A percentile compares a stretch with the other conserved stretches of the same genome.
Evolutionary conservation across 2,113 vertebrate species (phyloP).

Genomic region (Saimiri boliviensis): DNA sequence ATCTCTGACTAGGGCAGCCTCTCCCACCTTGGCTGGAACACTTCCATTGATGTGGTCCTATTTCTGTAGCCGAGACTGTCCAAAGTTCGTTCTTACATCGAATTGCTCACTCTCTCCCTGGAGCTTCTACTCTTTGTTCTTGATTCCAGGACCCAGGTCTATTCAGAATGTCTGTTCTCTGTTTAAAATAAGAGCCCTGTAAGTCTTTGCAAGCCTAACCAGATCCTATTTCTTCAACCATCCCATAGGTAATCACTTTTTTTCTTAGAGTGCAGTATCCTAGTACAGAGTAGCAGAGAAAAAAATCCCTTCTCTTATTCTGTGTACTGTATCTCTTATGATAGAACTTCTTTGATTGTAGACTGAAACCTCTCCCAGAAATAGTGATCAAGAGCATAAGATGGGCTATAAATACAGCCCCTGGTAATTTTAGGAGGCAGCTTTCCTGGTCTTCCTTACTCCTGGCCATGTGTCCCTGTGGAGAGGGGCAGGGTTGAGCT

Average conservation of each 20-base stretch:
- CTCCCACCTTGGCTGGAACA: accelerated
- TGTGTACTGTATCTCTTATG: background rate
- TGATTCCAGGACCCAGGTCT: background rate
- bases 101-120: background rate
- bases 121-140: background rate
- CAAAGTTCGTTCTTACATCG: background rate
- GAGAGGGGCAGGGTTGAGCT: background rate
- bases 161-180: background rate
- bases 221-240: background rate
- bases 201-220: background rate
- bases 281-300: background rate
- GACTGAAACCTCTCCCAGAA: background rate
- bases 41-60: no score
- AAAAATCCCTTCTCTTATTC: background rate
- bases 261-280: background rate
- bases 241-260: background rate
- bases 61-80: background rate
- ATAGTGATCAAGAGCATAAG: background rate
- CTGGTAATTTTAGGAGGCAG: background rate
- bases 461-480: background rate
- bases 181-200: background rate
- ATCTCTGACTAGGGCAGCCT: no score
- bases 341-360: background rate
- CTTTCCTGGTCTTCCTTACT: background rate
- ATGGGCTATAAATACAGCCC: background rate